Conservation (phyloP, 2,888 invertebrate species). For the Strigamia transsilvanica region DNA sequence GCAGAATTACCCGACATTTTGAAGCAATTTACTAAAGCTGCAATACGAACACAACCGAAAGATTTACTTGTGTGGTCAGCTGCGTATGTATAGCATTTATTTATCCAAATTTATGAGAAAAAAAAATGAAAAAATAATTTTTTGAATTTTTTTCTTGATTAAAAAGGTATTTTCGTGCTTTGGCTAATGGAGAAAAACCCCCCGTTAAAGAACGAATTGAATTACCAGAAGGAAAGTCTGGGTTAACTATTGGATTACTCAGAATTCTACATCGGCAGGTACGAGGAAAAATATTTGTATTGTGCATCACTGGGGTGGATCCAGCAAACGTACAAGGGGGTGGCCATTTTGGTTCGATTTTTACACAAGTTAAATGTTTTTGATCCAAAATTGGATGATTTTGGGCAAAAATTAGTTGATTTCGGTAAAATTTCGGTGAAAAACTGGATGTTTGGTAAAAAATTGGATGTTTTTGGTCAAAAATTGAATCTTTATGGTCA, state of each 20-base stretch:
- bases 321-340: too few species aligned
- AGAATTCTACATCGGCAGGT: constrained; percentile 81
- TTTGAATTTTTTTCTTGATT: not conserved
- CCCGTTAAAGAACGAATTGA: constrained; percentile 82
- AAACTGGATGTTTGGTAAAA: too few species aligned
- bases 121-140: not conserved
- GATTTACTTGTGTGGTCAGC: constrained; percentile 86
- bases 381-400: too few species aligned
- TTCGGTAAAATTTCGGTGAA: too few species aligned
- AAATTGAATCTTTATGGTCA: too few species aligned
- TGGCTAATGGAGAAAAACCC: constrained; percentile 79
- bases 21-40: constrained; percentile 88
- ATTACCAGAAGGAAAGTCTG: constrained; percentile 73
- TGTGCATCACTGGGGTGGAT: too few species aligned
- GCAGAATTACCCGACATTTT: constrained; percentile 82
- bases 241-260: constrained; percentile 81
- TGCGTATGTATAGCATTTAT: constrained; percentile 61
- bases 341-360: too few species aligned
- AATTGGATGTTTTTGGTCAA: too few species aligned
- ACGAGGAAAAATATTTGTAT: not conserved
- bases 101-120: not conserved
- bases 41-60: constrained; percentile 87
- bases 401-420: too few species aligned
- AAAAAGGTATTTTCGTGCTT: constrained; percentile 75
- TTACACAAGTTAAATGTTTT: too few species aligned